These are phyloP conservation scores for Noctua pronuba DNA, from an alignment of 2,888 invertebrate species.

Conservation along the genomic window DNA sequence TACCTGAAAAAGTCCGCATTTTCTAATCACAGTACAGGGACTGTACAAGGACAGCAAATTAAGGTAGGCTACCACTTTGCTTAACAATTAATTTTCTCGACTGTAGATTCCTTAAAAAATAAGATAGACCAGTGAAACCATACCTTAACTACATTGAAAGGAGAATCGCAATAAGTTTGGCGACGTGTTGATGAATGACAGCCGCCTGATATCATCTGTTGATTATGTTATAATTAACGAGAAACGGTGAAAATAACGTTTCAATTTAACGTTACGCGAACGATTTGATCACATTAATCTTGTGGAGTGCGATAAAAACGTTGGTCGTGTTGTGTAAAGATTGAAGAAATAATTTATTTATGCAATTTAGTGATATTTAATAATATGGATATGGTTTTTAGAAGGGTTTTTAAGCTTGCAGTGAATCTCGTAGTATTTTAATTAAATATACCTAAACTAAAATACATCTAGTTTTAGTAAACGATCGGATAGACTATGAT, in stretches of 20 bases:
- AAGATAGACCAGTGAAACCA: constrained; percentile 14
- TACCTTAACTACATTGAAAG: constrained; percentile 26
- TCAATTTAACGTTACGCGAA: constrained; percentile 43
- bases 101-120: neutral
- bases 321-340: constrained; percentile 12
- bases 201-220: constrained; percentile 42
- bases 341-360: constrained; percentile 24
- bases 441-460: neutral
- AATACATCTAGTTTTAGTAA: neutral
- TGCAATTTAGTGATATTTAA: neutral
- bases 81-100: neutral
- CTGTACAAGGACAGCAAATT: neutral
- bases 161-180: constrained; percentile 33
- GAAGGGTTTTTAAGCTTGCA: neutral
- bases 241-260: constrained; percentile 52
- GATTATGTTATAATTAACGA: constrained; percentile 51
- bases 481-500: neutral
- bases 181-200: constrained; percentile 49
- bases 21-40: neutral
- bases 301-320: constrained; percentile 25
- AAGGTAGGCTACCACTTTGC: neutral
- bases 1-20: neutral
- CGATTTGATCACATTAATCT: constrained; percentile 42
- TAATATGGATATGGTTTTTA: too few relatives aligned
- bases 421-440: neutral